Evolutionary conservation across 2,797 vertebrate species (phyloP).

Genomic region (Sebastes wilsoni): DNA sequence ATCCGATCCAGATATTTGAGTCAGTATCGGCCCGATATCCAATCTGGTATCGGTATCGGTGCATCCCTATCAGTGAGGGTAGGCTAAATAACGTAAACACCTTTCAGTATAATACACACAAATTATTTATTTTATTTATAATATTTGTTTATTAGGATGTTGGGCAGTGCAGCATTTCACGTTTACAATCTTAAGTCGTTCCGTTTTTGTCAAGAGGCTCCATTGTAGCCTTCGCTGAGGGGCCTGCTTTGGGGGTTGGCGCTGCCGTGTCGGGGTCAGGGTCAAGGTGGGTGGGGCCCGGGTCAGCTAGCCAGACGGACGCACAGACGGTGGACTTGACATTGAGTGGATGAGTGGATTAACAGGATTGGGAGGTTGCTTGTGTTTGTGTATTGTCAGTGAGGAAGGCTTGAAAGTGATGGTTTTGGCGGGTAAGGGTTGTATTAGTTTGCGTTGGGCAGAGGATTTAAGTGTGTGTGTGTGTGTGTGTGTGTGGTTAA

Average conservation of each 20-base stretch:
- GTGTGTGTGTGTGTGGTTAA: neutral
- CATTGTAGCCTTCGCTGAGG: constrained; percentile 35
- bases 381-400: constrained; percentile 46
- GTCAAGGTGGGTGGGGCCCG: constrained; percentile 71
- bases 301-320: constrained; percentile 73
- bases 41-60: too few species aligned
- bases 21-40: too few species aligned
- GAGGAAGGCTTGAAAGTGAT: constrained; percentile 34
- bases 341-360: constrained; percentile 77
- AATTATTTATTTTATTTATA: neutral
- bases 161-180: neutral
- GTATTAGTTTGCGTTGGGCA: neutral
- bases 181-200: constrained; percentile 1
- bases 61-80: neutral
- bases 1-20: too few species aligned
- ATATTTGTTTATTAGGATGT: neutral
- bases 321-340: constrained; percentile 80
- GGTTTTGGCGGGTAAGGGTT: constrained; percentile 1
- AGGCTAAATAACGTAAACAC: neutral
- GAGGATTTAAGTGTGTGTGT: neutral
- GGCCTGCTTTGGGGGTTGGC: constrained; percentile 38
- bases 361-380: constrained; percentile 58
- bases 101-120: neutral
- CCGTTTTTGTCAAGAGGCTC: constrained; percentile 30
- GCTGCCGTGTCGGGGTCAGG: constrained; percentile 58